These are phyloP conservation scores for Homalodisca vitripennis DNA, from an alignment of 1,140 invertebrate species.

Conservation along the genomic window DNA sequence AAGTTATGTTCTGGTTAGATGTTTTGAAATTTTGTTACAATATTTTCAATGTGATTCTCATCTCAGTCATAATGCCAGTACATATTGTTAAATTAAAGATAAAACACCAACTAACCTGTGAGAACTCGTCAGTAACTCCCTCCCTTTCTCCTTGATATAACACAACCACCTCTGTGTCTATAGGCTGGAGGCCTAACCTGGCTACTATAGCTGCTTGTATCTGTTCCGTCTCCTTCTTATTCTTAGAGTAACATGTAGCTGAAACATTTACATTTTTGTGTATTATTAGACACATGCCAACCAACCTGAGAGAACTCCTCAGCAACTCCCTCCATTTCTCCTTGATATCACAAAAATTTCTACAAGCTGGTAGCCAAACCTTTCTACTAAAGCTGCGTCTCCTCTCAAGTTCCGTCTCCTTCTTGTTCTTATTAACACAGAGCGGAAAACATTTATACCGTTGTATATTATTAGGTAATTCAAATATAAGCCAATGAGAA, in stretches of 20 bases:
- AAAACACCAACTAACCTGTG: constrained; percentile 47
- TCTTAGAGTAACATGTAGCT: constrained; percentile 79
- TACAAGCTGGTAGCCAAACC: no score
- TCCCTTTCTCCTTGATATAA: constrained; percentile 77
- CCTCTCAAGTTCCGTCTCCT: no score
- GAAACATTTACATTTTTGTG: no score
- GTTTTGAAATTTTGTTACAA: background rate
- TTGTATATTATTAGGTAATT: no score
- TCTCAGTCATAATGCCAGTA: background rate
- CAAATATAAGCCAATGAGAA: no score
- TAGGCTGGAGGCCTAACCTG: constrained; percentile 62
- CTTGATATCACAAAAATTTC: no score
- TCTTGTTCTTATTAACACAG: no score
- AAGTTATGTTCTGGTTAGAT: background rate
- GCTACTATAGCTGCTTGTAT: constrained; percentile 73
- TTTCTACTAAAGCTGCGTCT: no score
- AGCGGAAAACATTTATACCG: no score
- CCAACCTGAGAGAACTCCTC: no score
- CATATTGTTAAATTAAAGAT: constrained; percentile 52
- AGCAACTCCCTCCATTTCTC: no score
- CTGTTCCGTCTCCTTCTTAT: constrained; percentile 72
- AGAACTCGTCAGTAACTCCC: constrained; percentile 45
- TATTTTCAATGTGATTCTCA: background rate
- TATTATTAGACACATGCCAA: no score
- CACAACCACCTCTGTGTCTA: constrained; percentile 81